Evolutionary conservation across 2,888 invertebrate species (phyloP).

Genomic region (Drosophila neonasuta): DNA sequence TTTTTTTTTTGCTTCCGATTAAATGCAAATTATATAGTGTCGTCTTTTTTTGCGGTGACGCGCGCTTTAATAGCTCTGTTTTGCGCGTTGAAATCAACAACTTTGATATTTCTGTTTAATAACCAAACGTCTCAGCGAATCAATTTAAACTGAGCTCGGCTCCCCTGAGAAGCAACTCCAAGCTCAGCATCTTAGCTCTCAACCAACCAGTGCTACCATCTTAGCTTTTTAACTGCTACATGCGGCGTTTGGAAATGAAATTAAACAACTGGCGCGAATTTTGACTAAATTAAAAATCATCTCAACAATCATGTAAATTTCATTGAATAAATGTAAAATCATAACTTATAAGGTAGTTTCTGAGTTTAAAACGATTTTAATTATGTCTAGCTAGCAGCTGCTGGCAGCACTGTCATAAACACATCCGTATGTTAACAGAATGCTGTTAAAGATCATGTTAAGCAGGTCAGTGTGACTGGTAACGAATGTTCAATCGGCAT

Average conservation of each 20-base stretch:
- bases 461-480: slow-evolving; percentile 18
- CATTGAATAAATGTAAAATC: too few species aligned
- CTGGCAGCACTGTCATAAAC: background rate
- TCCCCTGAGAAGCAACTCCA: slow-evolving; percentile 10
- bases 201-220: background rate
- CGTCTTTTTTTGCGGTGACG: slow-evolving; percentile 5
- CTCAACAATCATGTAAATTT: too few species aligned
- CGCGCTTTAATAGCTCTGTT: background rate
- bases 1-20: slow-evolving; percentile 5
- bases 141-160: slow-evolving; percentile 23
- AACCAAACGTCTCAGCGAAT: slow-evolving; percentile 18
- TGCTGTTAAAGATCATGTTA: slow-evolving; percentile 39
- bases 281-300: too few species aligned
- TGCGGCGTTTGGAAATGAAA: background rate
- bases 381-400: too few species aligned
- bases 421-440: background rate
- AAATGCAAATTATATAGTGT: slow-evolving; percentile 36
- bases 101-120: background rate
- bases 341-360: too few species aligned
- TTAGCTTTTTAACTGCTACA: background rate
- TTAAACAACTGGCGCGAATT: too few species aligned
- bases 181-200: slow-evolving; percentile 11
- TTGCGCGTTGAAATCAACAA: background rate
- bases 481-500: slow-evolving; percentile 25
- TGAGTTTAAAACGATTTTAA: too few species aligned